Evolutionary conservation across 1,140 invertebrate species (phyloP), one percentile per base, ranked within the genome.

Genomic region (Daktulosphaira vitifoliae): DNA sequence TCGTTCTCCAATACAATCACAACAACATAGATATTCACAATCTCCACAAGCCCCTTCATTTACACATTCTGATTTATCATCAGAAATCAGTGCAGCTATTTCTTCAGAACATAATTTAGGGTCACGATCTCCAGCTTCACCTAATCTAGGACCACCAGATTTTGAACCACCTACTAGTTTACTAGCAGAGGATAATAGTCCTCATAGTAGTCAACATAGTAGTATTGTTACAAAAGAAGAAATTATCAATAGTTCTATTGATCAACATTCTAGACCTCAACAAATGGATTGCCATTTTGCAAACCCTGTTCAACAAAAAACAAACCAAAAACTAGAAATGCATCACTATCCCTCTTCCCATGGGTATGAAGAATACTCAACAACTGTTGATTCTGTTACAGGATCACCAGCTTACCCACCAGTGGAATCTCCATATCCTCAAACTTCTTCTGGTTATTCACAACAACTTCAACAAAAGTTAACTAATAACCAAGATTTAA

Each of bases 61-160:
- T 68, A 85, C 84, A 44, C 84, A 86, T 72, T 87, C 84, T 3
- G 86, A 89, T 72, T 74, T 88, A 37, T 86, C 84, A 38, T 84
- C 82, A 39, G 86, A 88, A 71, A 88, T 88, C 66, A 86, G 84
- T 69, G 85, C 86, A 0, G 85, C 84, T 11, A 87, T 88, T 67
- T 86, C 84, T 42, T 87, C 85, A 13, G 82, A 83, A 68, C 56
- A 62, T 29, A 78, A 82, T 64, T 69, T 81, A 18, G 78, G 78
- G 15, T 79, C 81, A 37, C 80, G 83, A 38, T 80, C 81, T 20
- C 76, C 82, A 29, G 81, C 80, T 42, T 85, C 83, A 7, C 83
- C 84, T 33, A 82, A 80, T 69, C 77, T 87, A 69, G 82, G 83
- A 33, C 84, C 85, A 66, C 70, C 86, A 5, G 87, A 88, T 73